These are phyloP conservation scores for Clarias macrocephalus DNA, from an alignment of 2,113 vertebrate genomes.

Conservation along the genomic window DNA sequence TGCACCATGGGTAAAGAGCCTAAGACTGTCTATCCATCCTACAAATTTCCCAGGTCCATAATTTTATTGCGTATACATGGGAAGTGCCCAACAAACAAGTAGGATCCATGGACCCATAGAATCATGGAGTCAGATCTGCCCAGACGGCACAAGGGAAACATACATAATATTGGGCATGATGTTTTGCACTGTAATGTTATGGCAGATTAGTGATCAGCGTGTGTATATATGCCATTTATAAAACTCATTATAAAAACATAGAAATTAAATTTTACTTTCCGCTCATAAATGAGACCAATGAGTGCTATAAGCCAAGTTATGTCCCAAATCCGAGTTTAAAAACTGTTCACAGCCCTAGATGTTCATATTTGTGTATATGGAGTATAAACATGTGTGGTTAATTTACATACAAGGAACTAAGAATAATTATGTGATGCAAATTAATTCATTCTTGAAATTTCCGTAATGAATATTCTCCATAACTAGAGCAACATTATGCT, in stretches of 20 bases:
- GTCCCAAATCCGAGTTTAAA: not conserved
- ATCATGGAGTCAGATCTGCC: no score
- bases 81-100: no score
- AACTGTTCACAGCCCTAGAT: not conserved
- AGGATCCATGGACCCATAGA: no score
- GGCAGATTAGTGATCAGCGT: no score
- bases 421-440: constrained; percentile 15
- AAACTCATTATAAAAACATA: not conserved
- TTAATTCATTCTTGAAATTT: constrained; percentile 17
- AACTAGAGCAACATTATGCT: not conserved
- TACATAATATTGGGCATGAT: no score
- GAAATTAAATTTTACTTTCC: not conserved
- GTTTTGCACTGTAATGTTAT: no score
- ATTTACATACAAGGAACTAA: constrained; percentile 9
- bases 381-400: constrained; percentile 4
- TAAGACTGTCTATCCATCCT: no score
- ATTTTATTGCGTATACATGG: no score
- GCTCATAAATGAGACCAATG: not conserved
- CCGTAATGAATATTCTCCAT: constrained; percentile 9
- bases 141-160: no score
- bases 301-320: not conserved
- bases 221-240: no score
- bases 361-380: constrained; percentile 13
- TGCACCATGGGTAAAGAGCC: no score
- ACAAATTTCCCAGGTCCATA: no score